Base-by-base conservation (phyloP, 2,797 vertebrate genomes). In the Hemibagrus guttatus region DNA sequence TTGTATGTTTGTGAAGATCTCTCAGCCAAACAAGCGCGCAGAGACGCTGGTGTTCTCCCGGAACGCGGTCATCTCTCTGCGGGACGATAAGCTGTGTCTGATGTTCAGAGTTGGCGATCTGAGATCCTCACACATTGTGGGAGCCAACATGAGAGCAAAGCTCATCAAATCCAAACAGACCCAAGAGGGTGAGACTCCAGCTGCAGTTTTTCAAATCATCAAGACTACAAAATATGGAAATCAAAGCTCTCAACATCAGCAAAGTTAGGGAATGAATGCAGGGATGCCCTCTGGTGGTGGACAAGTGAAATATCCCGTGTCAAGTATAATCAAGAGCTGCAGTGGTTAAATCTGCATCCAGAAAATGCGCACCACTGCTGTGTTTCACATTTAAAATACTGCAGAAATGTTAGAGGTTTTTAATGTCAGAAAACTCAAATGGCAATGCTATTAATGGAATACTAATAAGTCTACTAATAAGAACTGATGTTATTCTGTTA, bases 1-100 rank as follows among this genome's bases (percentile, higher is more conserved):
- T 88, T 99, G 98, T 86, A 99, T 99, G 98, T 99, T 99, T 49
- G 98, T 99, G 87, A 99, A 99, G 95, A 99, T 99, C 95, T 99
- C 98, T 0, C 98, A 99, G 93, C 98, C 98, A 92, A 99, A 98
- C 96, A 98, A 98, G 89, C 95, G 98, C 0, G 98, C 98, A 0
- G 98, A 98, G 96, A 99, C 98, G 0, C 87, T 99, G 91, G 97
- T 99, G 87, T 99, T 99, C 94, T 99, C 98, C 86, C 96, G 97
- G n/a, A 95, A 98, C 26, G 97, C 98, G 0, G 97, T 99, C 90
- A 97, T 99, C 84, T 97, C 98, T 0, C 94, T 97, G 92, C 92
- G 98, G 61, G 98, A 99, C 13, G 98, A 98, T 86, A 97, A 95
- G 89, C 95, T 98, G 19, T 99, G 98, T 87, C 95, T 99, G 90